Evolutionary conservation across 2,888 invertebrate genomes (phyloP).

Genomic region (Salticus scenicus): DNA sequence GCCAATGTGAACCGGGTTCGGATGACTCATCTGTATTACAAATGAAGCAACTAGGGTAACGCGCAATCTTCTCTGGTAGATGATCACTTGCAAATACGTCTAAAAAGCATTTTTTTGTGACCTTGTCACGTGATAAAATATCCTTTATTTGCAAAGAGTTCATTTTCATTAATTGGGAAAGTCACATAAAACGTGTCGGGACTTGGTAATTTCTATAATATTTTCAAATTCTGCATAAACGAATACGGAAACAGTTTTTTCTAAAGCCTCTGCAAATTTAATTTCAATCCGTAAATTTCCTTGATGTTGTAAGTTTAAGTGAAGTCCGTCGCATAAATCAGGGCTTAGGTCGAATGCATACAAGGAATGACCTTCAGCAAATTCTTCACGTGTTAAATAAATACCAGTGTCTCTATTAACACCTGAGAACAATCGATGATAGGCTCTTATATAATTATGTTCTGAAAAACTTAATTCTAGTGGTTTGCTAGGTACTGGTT

Average conservation of each 20-base stretch:
- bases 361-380: conserved; percentile 1
- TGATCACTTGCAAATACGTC: conserved; percentile 33
- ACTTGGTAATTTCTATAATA: conserved; percentile 72
- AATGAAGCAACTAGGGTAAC: not conserved
- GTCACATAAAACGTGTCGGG: conserved; percentile 18
- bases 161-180: conserved; percentile 37
- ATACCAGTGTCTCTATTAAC: not conserved
- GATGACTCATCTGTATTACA: not conserved
- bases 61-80: not conserved
- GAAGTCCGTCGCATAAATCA: conserved; percentile 19
- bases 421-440: not conserved
- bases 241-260: conserved; percentile 13
- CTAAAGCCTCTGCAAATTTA: conserved; percentile 11
- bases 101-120: conserved; percentile 16
- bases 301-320: conserved; percentile 23
- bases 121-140: not conserved
- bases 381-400: conserved; percentile 20
- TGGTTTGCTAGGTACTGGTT: not conserved
- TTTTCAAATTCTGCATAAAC: conserved; percentile 35
- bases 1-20: conserved; percentile 1
- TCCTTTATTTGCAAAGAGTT: conserved; percentile 8
- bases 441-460: not conserved
- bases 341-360: conserved; percentile 42
- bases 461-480: not conserved
- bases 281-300: conserved; percentile 37